Evolutionary conservation across 1,140 invertebrate species (phyloP), one percentile per base, ranked within the genome.

Genomic region (Drosophila pectinifera): DNA sequence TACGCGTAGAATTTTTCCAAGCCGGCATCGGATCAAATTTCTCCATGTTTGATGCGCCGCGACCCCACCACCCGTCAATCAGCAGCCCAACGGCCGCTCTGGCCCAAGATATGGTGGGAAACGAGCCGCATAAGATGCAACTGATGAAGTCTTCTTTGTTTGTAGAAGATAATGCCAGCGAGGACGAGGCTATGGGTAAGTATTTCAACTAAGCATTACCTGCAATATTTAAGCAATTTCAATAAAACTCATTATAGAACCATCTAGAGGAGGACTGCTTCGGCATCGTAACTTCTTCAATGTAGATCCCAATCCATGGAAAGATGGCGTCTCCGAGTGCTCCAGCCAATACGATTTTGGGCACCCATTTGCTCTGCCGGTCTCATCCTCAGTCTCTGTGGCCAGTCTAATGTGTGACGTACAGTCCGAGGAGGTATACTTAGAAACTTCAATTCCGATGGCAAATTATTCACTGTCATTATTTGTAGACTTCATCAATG

Each of bases 101-200:
- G n/a, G 95, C 95, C 3, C 57, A 82, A 13, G 93, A 93, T 16
- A 91, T 94, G 53, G 82, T 93, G 46, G 95, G 94, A 26, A 94
- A 95, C 2, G 94, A 95, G 70, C 93, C 94, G 24, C 94, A 95
- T 67, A 95, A 94, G 78, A 93, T 97, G 24, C 97, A 98, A 83
- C 92, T 97, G 6, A 97, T 97, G 96, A 98, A 98, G 91, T 96
- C 96, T 0, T 97, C 96, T 3, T 95, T 98, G 10, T 92, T 92
- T 31, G 54, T 70, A 3, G 88, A 85, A 0, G 78, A 91, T 36
- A 53, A 77, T 46, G 72, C 14, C 48, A 77, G 75, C 69, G 77
- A 79, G 6, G 80, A 86, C 34, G 75, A 79, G 11, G 49, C 42
- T 4, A 53, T 73, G 67, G 68, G 68, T 72, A 36, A 22, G 34